These are phyloP conservation scores for Sisor rabdophorus DNA, from an alignment of 2,113 vertebrate species.

Conservation along the genomic window DNA sequence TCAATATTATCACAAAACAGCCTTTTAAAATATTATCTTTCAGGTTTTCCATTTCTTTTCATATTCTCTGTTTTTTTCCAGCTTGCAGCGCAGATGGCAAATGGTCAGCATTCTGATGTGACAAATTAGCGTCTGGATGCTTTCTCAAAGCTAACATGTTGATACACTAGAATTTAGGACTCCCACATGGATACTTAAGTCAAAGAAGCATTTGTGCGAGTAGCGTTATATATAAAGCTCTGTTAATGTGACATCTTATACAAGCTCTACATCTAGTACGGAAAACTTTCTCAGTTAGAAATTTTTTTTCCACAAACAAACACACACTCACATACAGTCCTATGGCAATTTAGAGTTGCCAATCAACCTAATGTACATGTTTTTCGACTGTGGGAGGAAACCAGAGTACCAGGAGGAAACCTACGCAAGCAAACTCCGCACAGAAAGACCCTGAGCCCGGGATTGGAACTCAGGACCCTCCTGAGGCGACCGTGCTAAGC, in stretches of 20 bases:
- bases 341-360: too few relatives aligned
- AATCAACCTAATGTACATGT: too few relatives aligned
- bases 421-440: too few relatives aligned
- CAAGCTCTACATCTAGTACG: slow-evolving; percentile 4
- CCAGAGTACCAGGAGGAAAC: too few relatives aligned
- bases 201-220: slow-evolving; percentile 41
- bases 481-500: too few relatives aligned
- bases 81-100: slow-evolving; percentile 26
- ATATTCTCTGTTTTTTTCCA: neutral
- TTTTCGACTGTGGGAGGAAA: too few relatives aligned
- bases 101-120: slow-evolving; percentile 39
- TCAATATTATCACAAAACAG: slow-evolving; percentile 14
- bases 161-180: slow-evolving; percentile 25
- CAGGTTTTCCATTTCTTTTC: neutral
- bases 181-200: slow-evolving; percentile 31
- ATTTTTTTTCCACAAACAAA: slow-evolving; percentile 10
- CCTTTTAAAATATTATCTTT: neutral
- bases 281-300: slow-evolving; percentile 28
- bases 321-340: too few relatives aligned
- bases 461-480: too few relatives aligned
- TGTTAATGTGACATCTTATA: slow-evolving; percentile 40
- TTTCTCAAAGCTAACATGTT: slow-evolving; percentile 38
- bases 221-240: slow-evolving; percentile 8
- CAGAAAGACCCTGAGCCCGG: too few relatives aligned
- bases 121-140: slow-evolving; percentile 45